A percentile compares a stretch with the other conserved stretches of the same genome.
Conservation (phyloP, 1,140 invertebrate species). For the Ptiloglossa arizonensis region DNA sequence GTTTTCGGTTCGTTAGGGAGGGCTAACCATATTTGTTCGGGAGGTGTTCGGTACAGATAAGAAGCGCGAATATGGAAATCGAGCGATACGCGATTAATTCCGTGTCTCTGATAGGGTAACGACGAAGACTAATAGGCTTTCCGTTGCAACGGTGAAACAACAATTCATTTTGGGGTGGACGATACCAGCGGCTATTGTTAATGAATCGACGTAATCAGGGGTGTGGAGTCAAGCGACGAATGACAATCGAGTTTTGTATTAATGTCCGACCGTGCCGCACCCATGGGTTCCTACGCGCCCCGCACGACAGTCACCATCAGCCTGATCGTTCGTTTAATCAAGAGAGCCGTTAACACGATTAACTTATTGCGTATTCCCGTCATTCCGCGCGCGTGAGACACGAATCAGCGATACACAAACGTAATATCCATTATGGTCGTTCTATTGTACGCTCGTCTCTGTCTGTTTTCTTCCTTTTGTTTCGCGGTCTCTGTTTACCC, state of each 20-base stretch:
- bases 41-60: background rate
- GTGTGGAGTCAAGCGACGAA: constrained; percentile 59
- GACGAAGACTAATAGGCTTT: constrained; percentile 59
- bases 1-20: no score
- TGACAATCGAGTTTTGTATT: constrained; percentile 71
- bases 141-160: constrained; percentile 48
- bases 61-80: constrained; percentile 7
- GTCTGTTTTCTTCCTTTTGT: background rate
- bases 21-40: no score
- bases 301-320: constrained; percentile 53
- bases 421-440: constrained; percentile 50
- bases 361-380: constrained; percentile 67
- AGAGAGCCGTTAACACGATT: constrained; percentile 65
- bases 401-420: constrained; percentile 61
- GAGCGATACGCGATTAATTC: background rate
- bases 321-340: constrained; percentile 70
- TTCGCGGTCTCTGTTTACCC: constrained; percentile 20
- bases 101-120: constrained; percentile 6
- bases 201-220: constrained; percentile 68
- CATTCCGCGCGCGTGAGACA: constrained; percentile 56
- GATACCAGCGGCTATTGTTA: constrained; percentile 45
- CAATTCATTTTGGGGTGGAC: constrained; percentile 31
- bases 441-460: constrained; percentile 4
- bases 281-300: constrained; percentile 53
- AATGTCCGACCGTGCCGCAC: constrained; percentile 59